Percentiles rank a stretch among this genome's conserved stretches.
These are phyloP conservation scores for Volucella bombylans DNA, from an alignment of 2,888 invertebrate species.

Conservation along the genomic window DNA sequence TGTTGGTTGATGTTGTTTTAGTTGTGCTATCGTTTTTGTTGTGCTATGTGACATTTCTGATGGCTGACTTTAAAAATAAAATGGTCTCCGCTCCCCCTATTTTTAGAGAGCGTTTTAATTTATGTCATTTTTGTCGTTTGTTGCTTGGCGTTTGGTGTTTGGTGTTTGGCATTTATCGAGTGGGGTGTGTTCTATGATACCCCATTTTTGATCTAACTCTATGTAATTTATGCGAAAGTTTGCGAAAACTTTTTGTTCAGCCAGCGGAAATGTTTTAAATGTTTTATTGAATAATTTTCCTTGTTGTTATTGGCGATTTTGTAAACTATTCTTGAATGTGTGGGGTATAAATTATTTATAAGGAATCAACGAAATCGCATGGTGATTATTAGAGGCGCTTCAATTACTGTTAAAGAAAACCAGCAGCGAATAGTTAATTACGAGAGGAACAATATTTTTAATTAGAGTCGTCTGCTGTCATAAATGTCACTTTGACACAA, in stretches of 20 bases:
- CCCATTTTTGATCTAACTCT: slow-evolving; percentile 12
- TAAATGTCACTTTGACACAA: slow-evolving; percentile 32
- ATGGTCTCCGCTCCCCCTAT: slow-evolving; percentile 40
- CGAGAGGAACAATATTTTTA: slow-evolving; percentile 18
- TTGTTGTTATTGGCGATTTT: neutral
- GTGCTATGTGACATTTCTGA: slow-evolving; percentile 47
- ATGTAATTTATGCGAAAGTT: slow-evolving; percentile 45
- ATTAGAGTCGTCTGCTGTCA: slow-evolving; percentile 10
- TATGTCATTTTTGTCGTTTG: too few species aligned
- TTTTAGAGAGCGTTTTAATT: slow-evolving; percentile 20
- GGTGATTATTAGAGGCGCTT: neutral
- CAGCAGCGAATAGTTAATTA: neutral
- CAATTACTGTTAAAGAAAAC: neutral
- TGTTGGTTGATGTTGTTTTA: too few species aligned
- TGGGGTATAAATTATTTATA: slow-evolving; percentile 42
- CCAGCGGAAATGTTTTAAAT: slow-evolving; percentile 51
- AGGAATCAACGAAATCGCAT: neutral
- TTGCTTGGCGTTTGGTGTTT: slow-evolving; percentile 36
- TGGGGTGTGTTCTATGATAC: slow-evolving; percentile 31
- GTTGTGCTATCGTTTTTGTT: neutral
- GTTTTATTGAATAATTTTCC: slow-evolving; percentile 43
- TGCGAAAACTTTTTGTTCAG: slow-evolving; percentile 48
- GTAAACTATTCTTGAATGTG: slow-evolving; percentile 7
- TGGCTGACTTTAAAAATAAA: slow-evolving; percentile 57
- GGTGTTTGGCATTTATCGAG: slow-evolving; percentile 33